Percentiles rank a stretch among this genome's conserved stretches.
These are phyloP conservation scores for Centropristis striata DNA, from an alignment of 2,113 vertebrate genomes.

Conservation along the genomic window DNA sequence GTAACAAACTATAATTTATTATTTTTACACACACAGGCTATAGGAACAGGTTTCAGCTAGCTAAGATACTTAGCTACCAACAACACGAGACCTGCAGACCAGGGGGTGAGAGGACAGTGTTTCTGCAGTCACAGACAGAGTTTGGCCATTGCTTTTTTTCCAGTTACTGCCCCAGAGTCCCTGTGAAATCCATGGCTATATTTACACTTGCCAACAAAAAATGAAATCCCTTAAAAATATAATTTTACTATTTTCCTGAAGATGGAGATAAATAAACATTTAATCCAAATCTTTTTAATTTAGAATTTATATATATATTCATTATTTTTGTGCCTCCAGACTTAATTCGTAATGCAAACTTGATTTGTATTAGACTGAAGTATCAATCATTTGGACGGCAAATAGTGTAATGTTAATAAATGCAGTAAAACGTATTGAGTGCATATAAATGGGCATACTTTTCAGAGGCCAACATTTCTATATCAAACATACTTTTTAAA, in stretches of 20 bases:
- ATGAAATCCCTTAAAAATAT: conserved; percentile 6
- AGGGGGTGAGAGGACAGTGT: conserved; percentile 39
- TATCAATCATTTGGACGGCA: no score
- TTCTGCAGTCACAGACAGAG: conserved; percentile 64
- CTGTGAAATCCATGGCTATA: conserved; percentile 9
- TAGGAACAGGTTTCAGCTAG: conserved; percentile 69
- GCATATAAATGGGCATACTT: no score
- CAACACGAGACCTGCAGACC: conserved; percentile 67
- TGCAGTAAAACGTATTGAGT: no score
- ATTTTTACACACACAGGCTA: conserved; percentile 72
- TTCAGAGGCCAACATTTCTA: no score
- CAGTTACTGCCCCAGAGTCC: not conserved
- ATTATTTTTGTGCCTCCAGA: not conserved
- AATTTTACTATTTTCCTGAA: not conserved
- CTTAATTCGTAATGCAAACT: not conserved
- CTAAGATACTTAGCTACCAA: conserved; percentile 78
- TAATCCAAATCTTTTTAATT: no score
- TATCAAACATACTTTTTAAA: no score
- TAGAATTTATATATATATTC: no score
- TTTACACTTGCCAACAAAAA: not conserved
- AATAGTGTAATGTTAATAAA: no score
- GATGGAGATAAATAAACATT: no score
- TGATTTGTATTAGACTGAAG: no score
- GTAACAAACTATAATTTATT: conserved; percentile 79
- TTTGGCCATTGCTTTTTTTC: conserved; percentile 40